Percentiles rank a stretch among this genome's conserved stretches.
Conservation (phyloP, 2,888 invertebrate genomes). For the Apamea sordens region DNA sequence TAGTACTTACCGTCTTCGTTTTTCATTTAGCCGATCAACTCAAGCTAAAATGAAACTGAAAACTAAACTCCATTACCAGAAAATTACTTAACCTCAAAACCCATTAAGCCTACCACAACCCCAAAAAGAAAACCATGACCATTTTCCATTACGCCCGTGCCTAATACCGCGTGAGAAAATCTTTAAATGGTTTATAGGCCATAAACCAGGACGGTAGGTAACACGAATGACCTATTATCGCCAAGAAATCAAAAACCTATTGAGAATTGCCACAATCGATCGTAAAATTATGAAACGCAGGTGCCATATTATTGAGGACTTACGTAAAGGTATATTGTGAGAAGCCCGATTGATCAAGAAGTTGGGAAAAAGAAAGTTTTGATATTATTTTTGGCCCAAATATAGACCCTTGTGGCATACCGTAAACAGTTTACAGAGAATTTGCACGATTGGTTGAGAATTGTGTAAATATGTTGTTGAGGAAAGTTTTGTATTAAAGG, state of each 20-base stretch:
- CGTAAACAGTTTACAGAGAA: slow-evolving; percentile 8
- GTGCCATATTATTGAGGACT: slow-evolving; percentile 41
- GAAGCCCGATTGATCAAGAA: slow-evolving; percentile 2
- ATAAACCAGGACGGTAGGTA: slow-evolving; percentile 39
- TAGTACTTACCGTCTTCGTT: neutral
- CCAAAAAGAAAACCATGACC: neutral
- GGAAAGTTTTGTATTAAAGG: slow-evolving; percentile 10
- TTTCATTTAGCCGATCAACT: neutral
- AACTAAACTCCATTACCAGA: neutral
- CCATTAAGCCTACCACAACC: neutral
- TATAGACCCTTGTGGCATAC: slow-evolving; percentile 24
- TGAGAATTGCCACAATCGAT: slow-evolving; percentile 57
- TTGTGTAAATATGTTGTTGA: slow-evolving; percentile 8
- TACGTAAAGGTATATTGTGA: slow-evolving; percentile 25
- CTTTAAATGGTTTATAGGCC: slow-evolving; percentile 26
- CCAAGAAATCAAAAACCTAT: slow-evolving; percentile 50
- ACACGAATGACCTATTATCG: slow-evolving; percentile 41
- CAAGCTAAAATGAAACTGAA: neutral
- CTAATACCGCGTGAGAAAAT: slow-evolving; percentile 36
- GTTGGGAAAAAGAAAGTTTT: slow-evolving; percentile 2
- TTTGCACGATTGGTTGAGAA: neutral
- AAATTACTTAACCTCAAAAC: neutral
- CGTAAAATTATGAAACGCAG: slow-evolving; percentile 58
- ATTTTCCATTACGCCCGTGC: neutral
- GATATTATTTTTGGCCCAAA: slow-evolving; percentile 6